Conservation (phyloP, 53 echinoderm and acorn worm genomes). For the Zoroaster sp. region DNA sequence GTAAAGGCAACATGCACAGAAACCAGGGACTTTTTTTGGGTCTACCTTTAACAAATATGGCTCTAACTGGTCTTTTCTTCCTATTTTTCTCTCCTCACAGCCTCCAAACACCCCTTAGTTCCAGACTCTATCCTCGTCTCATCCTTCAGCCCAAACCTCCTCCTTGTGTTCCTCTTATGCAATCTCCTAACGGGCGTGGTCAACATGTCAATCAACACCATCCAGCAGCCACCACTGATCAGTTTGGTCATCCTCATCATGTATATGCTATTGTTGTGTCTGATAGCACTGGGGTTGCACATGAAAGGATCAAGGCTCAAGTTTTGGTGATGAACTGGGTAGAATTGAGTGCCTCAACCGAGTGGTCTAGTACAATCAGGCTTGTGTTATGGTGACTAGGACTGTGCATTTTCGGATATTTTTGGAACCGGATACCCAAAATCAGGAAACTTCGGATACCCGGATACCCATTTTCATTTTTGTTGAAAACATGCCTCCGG, state of each 20-base stretch:
- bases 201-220: slow-evolving; percentile 76
- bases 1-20: no score
- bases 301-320: slow-evolving; percentile 59
- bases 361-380: no score
- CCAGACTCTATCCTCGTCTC: slow-evolving; percentile 48
- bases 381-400: not conserved
- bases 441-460: no score
- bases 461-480: no score
- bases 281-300: slow-evolving; percentile 48
- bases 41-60: no score
- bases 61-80: no score
- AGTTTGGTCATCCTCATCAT: slow-evolving; percentile 48
- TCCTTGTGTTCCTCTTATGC: slow-evolving; percentile 78
- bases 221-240: slow-evolving; percentile 13
- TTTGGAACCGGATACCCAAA: no score
- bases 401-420: no score
- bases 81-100: not conserved
- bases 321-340: slow-evolving; percentile 62
- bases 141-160: slow-evolving; percentile 73
- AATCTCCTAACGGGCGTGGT: slow-evolving; percentile 87
- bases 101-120: slow-evolving; percentile 6
- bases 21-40: no score
- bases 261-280: slow-evolving; percentile 63
- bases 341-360: no score
- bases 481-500: no score